Conservation (phyloP, 2,888 invertebrate species). For the Mayetiola destructor region DNA sequence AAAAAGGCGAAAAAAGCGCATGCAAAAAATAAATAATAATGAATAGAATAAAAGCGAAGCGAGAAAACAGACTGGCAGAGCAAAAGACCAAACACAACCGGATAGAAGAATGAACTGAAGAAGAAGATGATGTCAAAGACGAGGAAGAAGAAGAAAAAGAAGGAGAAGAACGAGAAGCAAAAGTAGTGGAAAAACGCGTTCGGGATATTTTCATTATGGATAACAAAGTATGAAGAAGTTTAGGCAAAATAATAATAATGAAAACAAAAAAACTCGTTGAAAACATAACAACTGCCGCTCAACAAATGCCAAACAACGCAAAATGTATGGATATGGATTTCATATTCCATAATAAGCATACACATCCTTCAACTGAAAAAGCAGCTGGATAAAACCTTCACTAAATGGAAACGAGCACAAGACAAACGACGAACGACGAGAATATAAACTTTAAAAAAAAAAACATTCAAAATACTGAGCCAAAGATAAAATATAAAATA, state of each 20-base stretch:
- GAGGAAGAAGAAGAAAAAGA: background rate
- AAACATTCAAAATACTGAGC: too few relatives aligned
- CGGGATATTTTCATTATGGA: too few relatives aligned
- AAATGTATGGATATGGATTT: background rate
- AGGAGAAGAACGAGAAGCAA: background rate
- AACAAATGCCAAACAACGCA: background rate
- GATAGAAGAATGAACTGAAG: background rate
- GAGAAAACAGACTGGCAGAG: background rate
- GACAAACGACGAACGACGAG: too few relatives aligned
- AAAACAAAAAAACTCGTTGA: constrained; percentile 1
- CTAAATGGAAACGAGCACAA: too few relatives aligned
- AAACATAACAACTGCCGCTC: constrained; percentile 6
- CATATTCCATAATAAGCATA: too few relatives aligned
- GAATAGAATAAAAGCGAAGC: background rate
- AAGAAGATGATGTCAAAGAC: background rate
- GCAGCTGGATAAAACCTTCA: too few relatives aligned
- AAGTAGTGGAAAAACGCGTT: background rate
- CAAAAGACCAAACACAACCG: too few relatives aligned
- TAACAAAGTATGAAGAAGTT: constrained; percentile 3
- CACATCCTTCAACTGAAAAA: too few relatives aligned
- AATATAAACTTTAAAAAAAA: too few relatives aligned
- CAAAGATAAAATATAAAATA: too few relatives aligned
- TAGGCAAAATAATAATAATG: background rate
- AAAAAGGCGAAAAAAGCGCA: too few relatives aligned
- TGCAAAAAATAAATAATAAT: too few relatives aligned